Conservation (phyloP, 2,888 invertebrate genomes). For the Campaea margaritaria region DNA sequence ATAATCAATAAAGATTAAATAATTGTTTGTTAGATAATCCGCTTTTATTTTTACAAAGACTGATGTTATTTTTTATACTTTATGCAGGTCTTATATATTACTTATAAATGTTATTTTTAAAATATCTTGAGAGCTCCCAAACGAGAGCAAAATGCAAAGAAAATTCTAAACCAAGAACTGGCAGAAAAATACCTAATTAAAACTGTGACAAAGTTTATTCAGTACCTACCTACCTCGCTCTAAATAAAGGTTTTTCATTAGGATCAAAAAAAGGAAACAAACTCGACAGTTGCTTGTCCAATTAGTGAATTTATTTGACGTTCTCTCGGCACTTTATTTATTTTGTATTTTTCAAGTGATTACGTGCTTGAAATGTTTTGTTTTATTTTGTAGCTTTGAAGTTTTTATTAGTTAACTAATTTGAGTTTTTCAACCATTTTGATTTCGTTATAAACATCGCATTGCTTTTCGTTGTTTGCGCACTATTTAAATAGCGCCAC, state of each 20-base stretch:
- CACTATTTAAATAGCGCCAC: too few species aligned
- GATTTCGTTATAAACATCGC: too few species aligned
- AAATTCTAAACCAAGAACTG: slow-evolving; percentile 5
- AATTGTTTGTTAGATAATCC: too few species aligned
- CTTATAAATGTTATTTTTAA: too few species aligned
- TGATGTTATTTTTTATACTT: too few species aligned
- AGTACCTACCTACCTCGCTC: background rate
- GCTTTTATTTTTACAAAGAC: too few species aligned
- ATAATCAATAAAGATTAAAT: too few species aligned
- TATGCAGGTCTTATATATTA: too few species aligned
- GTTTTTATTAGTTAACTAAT: too few species aligned
- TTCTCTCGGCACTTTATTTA: slow-evolving; percentile 2
- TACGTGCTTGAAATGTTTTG: background rate
- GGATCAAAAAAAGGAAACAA: slow-evolving; percentile 5
- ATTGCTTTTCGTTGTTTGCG: too few species aligned
- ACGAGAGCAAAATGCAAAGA: background rate
- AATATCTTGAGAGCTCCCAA: too few species aligned
- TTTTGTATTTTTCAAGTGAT: slow-evolving; percentile 1
- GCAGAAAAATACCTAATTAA: slow-evolving; percentile 9
- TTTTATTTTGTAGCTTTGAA: background rate
- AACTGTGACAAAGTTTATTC: slow-evolving; percentile 13
- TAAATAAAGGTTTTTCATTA: slow-evolving; percentile 23
- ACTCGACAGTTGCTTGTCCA: slow-evolving; percentile 24
- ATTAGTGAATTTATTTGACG: slow-evolving; percentile 25
- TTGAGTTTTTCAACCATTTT: too few species aligned